Evolutionary conservation across 2,113 vertebrate genomes (phyloP), one percentile per base, ranked within the genome.

Genomic region (Sceloporus tristichus): DNA sequence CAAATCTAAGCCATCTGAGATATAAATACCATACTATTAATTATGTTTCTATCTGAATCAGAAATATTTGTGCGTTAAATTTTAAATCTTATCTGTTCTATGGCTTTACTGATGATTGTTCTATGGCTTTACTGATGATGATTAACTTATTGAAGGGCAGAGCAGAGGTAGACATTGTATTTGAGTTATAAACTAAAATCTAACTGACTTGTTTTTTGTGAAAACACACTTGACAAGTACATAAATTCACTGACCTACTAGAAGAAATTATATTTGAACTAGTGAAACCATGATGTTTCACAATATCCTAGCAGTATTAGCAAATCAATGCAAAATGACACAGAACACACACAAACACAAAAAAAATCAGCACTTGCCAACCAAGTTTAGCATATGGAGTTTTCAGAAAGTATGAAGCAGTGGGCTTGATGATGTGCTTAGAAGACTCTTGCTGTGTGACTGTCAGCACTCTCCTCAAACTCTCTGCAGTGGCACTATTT

Each of bases 361-460:
- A 59, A 90, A 82, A 87, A 82, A 89, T 79, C 21, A 87, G 2
- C 23, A 96, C 97, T 19, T 94, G 97, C 97, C 97, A 97, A n/a
- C 97, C 97, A 79, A 97, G 96, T 56, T 96, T 95, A 1, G 96
- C 92, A 48, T 97, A 97, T 21, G 97, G 93, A 23, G 89, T 70
- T 3, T 94, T 91, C 84, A 96, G 34, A 94, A 94, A 97, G 91
- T 97, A 97, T 0, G 96, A 95, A 19, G 96, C 95, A 42, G 70
- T 6, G 83, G 97, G 96, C 5, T 90, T 94, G 48, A 94, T 92
- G 68, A 96, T 34, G 0, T 96, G 83, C 11, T 96, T 97, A 59
- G 88, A 86, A 0, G 93, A 65, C 29, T 82, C 62, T 1, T 23
- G 85, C 48, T 83, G 71, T 66, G 59, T 0, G 29, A 90, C 66